Conservation (phyloP, 2,888 invertebrate species). For the Pseudoips prasinana region DNA sequence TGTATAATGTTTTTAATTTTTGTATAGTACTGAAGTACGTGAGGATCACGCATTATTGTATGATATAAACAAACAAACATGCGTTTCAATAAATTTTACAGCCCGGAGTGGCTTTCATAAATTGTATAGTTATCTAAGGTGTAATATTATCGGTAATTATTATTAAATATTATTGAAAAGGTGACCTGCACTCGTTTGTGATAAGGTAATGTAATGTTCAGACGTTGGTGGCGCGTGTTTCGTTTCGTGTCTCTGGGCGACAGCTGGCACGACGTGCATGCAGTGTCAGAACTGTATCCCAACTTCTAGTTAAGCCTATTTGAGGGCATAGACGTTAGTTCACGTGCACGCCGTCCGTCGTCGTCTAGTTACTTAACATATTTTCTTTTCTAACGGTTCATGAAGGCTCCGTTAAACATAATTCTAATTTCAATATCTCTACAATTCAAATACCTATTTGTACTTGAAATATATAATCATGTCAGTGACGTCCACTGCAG, state of each 20-base stretch:
- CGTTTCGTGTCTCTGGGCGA: slow-evolving; percentile 1
- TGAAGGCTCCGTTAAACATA: too few relatives aligned
- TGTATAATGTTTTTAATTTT: slow-evolving; percentile 81
- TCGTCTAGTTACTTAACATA: too few relatives aligned
- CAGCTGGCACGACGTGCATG: slow-evolving; percentile 17
- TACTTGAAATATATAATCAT: too few relatives aligned
- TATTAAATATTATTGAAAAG: slow-evolving; percentile 36
- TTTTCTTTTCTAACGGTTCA: too few relatives aligned
- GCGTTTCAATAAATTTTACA: slow-evolving; percentile 63
- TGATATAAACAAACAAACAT: slow-evolving; percentile 58
- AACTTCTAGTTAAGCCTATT: too few relatives aligned
- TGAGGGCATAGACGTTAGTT: too few relatives aligned
- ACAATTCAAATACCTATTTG: not conserved
- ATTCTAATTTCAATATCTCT: too few relatives aligned
- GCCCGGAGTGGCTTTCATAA: slow-evolving; percentile 52
- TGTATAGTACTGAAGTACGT: slow-evolving; percentile 73
- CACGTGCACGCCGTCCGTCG: too few relatives aligned
- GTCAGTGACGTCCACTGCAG: too few relatives aligned
- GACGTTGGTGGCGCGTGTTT: slow-evolving; percentile 8
- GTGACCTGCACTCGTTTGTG: slow-evolving; percentile 31
- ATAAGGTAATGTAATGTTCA: slow-evolving; percentile 24
- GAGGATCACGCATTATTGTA: slow-evolving; percentile 63
- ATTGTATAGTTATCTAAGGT: slow-evolving; percentile 74
- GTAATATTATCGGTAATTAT: slow-evolving; percentile 60
- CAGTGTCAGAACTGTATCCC: too few relatives aligned